Evolutionary conservation across 35 echinoderm and acorn worm genomes (phyloP).

Genomic region (Strongylocentrotus purpuratus): DNA sequence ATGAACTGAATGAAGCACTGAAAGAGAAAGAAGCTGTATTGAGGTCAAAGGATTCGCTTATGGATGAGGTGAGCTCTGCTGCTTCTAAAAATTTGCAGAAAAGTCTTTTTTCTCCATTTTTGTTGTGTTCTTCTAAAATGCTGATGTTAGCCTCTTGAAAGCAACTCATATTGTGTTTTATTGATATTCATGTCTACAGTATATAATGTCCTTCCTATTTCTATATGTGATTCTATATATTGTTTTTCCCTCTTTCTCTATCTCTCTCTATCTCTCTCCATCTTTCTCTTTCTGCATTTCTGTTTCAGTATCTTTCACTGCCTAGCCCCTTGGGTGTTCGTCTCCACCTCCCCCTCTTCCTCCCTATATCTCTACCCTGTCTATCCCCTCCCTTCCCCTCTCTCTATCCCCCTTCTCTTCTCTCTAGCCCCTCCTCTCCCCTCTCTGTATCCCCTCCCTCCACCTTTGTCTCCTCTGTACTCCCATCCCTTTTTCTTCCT

Average conservation of each 20-base stretch:
- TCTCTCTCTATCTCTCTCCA: neutral
- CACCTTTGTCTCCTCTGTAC: neutral
- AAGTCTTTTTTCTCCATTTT: no score
- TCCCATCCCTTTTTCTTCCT: no score
- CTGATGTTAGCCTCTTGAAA: no score
- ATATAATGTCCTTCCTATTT: no score
- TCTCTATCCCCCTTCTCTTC: neutral
- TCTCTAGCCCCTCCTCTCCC: no score
- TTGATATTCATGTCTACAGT: no score
- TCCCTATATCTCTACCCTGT: no score
- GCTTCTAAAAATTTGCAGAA: neutral
- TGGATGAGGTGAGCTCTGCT: slow-evolving; percentile 53
- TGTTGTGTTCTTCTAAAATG: no score
- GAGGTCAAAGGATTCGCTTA: slow-evolving; percentile 53
- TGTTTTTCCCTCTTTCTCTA: neutral
- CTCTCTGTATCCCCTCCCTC: neutral
- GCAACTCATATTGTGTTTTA: no score
- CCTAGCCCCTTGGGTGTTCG: no score
- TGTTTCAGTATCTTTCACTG: neutral
- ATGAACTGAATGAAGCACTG: slow-evolving; percentile 28
- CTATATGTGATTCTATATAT: neutral
- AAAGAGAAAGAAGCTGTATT: slow-evolving; percentile 45
- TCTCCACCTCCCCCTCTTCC: no score
- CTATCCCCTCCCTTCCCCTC: no score
- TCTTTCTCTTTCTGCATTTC: neutral